Base-by-base conservation (phyloP, 2,888 invertebrate genomes). In the Cephus pygmeus region DNA sequence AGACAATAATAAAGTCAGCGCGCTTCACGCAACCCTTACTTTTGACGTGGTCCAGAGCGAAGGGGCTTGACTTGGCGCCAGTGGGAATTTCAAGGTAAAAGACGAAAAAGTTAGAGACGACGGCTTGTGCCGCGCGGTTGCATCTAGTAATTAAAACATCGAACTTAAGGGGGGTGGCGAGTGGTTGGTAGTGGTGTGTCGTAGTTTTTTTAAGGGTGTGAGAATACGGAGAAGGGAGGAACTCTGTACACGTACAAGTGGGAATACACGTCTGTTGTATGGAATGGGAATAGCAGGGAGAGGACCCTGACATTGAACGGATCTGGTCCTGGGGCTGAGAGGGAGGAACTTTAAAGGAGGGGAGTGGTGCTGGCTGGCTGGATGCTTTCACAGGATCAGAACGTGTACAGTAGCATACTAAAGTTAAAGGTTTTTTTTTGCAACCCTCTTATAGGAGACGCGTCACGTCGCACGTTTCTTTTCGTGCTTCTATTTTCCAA, bases 121-220 rank as follows among this genome's bases (percentile, higher is more conserved):
- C 56, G n/a, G 69, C 31, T 36, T 15, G 68, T 31, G 75, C 4
- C 30, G 15, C 56, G 40, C 40, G 56, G 73, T 76, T 79, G 76
- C 79, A 79, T 79, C 76, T 79, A 73, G 79, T 79, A 73, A 79
- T 79, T 77, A 79, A 79, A 79, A 79, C 76, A 76, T 79, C 79
- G 76, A 73, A 56, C 40, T 6, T 15, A 6, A 40, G 6, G 40
- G 40, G 15, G 15, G 40, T 15, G 40, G 40, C 15, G 40, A 40
- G 40, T 40, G 15, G 40, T 15, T 40, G 15, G 40, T 15, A 15
- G 40, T 15, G 40, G 15, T 40, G 40, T 2, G 15, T 15, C 40
- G 40, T 15, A 40, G 40, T 6, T 40, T 40, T 40, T 15, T 40
- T 15, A 15, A 15, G 40, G 15, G 23, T 69, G 69, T 3, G 34